Evolutionary conservation across 2,888 invertebrate species (phyloP).

Genomic region (Eilema caniola): DNA sequence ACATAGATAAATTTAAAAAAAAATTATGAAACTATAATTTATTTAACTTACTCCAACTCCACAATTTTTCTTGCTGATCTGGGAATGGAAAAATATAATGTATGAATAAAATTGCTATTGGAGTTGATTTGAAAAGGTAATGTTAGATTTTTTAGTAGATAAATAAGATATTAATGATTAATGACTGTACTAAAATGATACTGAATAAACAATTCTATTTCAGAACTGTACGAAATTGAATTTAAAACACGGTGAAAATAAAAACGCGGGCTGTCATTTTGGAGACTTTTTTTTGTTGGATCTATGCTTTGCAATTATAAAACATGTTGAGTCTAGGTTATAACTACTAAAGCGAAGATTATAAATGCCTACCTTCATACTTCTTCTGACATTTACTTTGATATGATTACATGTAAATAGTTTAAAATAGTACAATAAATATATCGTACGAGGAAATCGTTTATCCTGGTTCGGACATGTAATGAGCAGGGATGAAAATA

Average conservation of each 20-base stretch:
- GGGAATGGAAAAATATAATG: conserved; percentile 52
- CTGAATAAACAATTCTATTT: background rate
- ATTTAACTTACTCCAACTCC: conserved; percentile 51
- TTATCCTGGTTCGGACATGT: too few species aligned
- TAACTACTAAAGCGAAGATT: background rate
- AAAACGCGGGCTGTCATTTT: conserved; percentile 3
- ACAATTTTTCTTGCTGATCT: conserved; percentile 52
- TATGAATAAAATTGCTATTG: conserved; percentile 32
- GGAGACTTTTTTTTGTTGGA: background rate
- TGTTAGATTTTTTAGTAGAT: background rate
- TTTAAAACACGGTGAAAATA: background rate
- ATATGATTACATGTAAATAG: too few species aligned
- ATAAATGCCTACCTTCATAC: background rate
- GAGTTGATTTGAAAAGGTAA: background rate
- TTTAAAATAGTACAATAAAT: too few species aligned
- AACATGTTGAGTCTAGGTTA: too few species aligned
- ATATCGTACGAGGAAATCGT: too few species aligned
- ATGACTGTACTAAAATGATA: background rate
- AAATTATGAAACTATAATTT: background rate
- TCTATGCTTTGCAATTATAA: background rate
- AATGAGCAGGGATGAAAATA: too few species aligned
- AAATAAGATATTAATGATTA: background rate
- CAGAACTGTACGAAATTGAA: background rate
- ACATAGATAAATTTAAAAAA: background rate
- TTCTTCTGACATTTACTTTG: too few species aligned